These are phyloP conservation scores for Anagyrus pseudococci DNA, from an alignment of 2,888 invertebrate genomes.

Conservation along the genomic window DNA sequence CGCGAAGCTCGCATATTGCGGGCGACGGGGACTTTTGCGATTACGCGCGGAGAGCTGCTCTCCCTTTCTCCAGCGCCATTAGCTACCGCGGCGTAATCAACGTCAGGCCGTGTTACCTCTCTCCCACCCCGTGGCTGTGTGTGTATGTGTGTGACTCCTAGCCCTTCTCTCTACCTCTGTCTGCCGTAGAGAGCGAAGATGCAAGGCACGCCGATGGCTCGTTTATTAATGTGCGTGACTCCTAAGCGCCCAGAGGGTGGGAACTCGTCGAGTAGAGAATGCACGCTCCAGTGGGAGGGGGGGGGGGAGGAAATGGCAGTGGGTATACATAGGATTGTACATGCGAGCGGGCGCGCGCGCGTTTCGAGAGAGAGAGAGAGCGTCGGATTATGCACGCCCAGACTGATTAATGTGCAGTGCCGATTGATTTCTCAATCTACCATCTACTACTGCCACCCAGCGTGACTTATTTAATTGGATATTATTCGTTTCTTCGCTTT, in stretches of 20 bases:
- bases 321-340: background rate
- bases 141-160: background rate
- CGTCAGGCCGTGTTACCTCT: conserved; percentile 9
- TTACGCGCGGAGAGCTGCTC: conserved; percentile 15
- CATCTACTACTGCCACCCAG: too few species aligned
- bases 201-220: background rate
- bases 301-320: background rate
- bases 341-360: background rate
- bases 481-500: too few species aligned
- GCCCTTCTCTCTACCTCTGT: too few species aligned
- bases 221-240: conserved; percentile 30
- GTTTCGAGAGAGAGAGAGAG: too few species aligned
- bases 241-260: background rate
- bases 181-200: too few species aligned
- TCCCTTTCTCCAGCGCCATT: too few species aligned
- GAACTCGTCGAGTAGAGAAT: background rate
- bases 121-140: background rate
- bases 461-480: too few species aligned
- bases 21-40: conserved; percentile 21
- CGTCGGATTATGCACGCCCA: too few species aligned
- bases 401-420: too few species aligned
- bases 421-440: too few species aligned
- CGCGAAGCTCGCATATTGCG: conserved; percentile 16
- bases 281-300: background rate
- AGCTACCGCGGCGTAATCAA: conserved; percentile 36